Percentiles rank a stretch among this genome's conserved stretches.
Conservation (phyloP, 2,113 vertebrate species). For the Larimichthys crocea region DNA sequence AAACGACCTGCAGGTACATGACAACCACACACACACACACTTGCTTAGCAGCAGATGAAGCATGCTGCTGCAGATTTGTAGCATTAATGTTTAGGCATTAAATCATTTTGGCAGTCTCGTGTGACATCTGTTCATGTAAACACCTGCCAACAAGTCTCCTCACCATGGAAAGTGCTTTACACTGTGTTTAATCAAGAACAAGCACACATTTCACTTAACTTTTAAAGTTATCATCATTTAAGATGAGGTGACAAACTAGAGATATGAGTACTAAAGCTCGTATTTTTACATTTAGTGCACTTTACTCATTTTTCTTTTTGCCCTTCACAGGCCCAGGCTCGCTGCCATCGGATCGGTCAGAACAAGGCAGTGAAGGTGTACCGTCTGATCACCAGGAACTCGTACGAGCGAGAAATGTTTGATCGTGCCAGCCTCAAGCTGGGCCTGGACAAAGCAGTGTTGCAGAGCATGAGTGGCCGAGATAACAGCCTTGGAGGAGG, state of each 20-base stretch:
- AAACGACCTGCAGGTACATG: slow-evolving; percentile 95
- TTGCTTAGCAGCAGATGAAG: background rate
- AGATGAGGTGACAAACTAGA: background rate
- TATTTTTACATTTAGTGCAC: background rate
- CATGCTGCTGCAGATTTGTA: background rate
- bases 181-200: background rate
- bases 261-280: background rate
- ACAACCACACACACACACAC: background rate
- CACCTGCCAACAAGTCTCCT: background rate
- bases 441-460: slow-evolving; percentile 96
- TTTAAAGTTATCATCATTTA: background rate
- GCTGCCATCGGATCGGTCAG: slow-evolving; percentile 98
- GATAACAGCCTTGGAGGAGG: slow-evolving; percentile 91
- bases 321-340: slow-evolving; percentile 92
- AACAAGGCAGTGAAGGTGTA: slow-evolving; percentile 99
- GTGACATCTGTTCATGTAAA: slow-evolving; percentile 6
- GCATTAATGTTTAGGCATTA: background rate
- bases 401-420: slow-evolving; percentile 98
- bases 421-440: slow-evolving; percentile 97
- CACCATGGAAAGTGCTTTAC: background rate
- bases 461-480: slow-evolving; percentile 99
- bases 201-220: background rate
- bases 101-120: background rate
- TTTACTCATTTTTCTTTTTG: background rate
- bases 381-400: slow-evolving; percentile 96